phyloP scores from a whole-genome alignment of 2,797 vertebrate genomes.

The Merluccius polli region DNA sequence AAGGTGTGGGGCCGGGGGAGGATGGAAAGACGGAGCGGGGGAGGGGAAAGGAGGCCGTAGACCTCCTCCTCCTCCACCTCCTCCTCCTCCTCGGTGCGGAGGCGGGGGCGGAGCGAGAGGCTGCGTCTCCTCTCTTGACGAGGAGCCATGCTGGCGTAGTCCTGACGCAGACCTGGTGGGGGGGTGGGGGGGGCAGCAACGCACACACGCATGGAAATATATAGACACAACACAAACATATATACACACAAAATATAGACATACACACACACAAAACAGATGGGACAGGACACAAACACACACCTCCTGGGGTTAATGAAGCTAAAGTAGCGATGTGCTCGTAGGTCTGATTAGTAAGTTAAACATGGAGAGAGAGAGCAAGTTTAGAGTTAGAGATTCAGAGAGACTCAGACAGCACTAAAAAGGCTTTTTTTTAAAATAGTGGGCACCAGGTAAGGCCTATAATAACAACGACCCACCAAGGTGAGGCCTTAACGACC shows the following conservation, averaged over 20 bases:
- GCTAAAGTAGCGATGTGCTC: slow-evolving; percentile 72
- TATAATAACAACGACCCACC: too few species aligned
- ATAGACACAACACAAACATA: slow-evolving; percentile 20
- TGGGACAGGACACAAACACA: slow-evolving; percentile 3
- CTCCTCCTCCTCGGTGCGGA: slow-evolving; percentile 75
- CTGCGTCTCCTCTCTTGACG: slow-evolving; percentile 80
- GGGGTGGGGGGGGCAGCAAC: background rate
- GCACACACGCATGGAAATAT: slow-evolving; percentile 11
- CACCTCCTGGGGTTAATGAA: slow-evolving; percentile 71
- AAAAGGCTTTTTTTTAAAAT: too few species aligned
- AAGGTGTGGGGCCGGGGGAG: slow-evolving; percentile 91
- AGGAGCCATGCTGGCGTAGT: slow-evolving; percentile 83
- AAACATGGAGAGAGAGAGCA: slow-evolving; percentile 33
- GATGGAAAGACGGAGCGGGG: slow-evolving; percentile 82
- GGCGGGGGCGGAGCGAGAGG: slow-evolving; percentile 72
- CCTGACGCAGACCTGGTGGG: slow-evolving; percentile 88
- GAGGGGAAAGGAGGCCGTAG: slow-evolving; percentile 82
- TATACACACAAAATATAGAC: slow-evolving; percentile 6
- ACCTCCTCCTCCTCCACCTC: slow-evolving; percentile 86
- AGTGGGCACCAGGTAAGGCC: too few species aligned
- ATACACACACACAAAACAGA: slow-evolving; percentile 1
- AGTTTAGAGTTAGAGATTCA: slow-evolving; percentile 10
- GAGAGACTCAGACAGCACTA: background rate
- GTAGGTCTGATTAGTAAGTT: slow-evolving; percentile 66
- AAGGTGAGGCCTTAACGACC: too few species aligned